Percentiles rank a stretch among this genome's conserved stretches.
Evolutionary conservation across 2,113 vertebrate genomes (phyloP).

Genomic region (Paramormyrops kingsleyae): DNA sequence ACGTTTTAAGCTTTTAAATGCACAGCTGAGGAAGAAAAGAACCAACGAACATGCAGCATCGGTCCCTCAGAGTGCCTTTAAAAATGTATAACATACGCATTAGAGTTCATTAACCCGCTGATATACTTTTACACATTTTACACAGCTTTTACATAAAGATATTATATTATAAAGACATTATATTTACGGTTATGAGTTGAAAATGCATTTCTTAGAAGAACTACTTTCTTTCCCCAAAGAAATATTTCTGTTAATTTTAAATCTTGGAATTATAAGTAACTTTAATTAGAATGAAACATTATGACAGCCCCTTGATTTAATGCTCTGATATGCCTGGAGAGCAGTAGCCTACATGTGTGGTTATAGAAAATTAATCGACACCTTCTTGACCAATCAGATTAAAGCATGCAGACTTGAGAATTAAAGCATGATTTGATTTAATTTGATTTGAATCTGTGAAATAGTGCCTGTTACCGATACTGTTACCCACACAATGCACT

Average conservation of each 20-base stretch:
- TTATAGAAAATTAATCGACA: neutral
- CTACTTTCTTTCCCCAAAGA: neutral
- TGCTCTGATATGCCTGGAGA: neutral
- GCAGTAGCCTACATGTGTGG: neutral
- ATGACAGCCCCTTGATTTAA: neutral
- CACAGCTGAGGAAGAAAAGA: neutral
- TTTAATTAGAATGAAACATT: neutral
- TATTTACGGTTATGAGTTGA: neutral
- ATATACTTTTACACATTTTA: neutral
- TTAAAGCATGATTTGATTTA: neutral
- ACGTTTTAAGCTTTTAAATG: neutral
- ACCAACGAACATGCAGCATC: neutral
- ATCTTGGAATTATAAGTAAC: neutral
- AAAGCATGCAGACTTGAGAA: neutral
- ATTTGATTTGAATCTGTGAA: neutral
- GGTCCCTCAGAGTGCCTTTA: neutral
- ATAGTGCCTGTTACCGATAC: neutral
- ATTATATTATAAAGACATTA: neutral
- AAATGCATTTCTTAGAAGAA: neutral
- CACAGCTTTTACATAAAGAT: neutral
- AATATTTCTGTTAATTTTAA: neutral
- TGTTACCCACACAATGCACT: neutral
- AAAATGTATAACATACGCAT: neutral
- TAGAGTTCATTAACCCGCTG: neutral
- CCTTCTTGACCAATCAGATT: neutral